These are phyloP conservation scores for Megathymus violae DNA, from an alignment of 1,140 invertebrate species.

Conservation along the genomic window DNA sequence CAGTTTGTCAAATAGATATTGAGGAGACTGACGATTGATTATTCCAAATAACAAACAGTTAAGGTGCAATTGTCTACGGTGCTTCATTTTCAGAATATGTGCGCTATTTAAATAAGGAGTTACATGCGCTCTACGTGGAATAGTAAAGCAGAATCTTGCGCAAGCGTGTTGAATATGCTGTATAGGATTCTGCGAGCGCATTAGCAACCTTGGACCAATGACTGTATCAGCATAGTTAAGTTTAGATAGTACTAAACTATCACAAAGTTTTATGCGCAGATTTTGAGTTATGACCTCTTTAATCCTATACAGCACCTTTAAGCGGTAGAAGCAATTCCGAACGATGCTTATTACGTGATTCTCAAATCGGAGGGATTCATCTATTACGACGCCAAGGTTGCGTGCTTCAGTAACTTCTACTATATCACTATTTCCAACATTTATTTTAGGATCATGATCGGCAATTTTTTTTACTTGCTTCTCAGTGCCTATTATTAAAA, in stretches of 20 bases:
- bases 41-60: conserved; percentile 16
- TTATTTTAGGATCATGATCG: too few species aligned
- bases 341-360: conserved; percentile 13
- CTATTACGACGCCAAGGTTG: conserved; percentile 11
- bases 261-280: conserved; percentile 27
- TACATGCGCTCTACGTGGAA: conserved; percentile 25
- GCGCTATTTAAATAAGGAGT: conserved; percentile 24
- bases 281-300: conserved; percentile 13
- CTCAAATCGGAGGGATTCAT: conserved; percentile 30
- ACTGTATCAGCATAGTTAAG: conserved; percentile 38
- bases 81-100: conserved; percentile 3
- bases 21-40: neutral
- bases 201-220: conserved; percentile 24
- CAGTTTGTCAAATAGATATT: conserved; percentile 1
- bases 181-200: conserved; percentile 10
- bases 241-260: conserved; percentile 26
- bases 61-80: conserved; percentile 17
- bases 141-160: conserved; percentile 26
- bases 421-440: neutral
- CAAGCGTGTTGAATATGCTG: conserved; percentile 35
- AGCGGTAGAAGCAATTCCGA: conserved; percentile 33
- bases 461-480: too few species aligned
- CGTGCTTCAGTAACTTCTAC: neutral
- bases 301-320: conserved; percentile 35
- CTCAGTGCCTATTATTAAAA: too few species aligned